These are phyloP conservation scores for Styela plicata DNA, from an alignment of 23 tunicate genomes.

Conservation along the genomic window DNA sequence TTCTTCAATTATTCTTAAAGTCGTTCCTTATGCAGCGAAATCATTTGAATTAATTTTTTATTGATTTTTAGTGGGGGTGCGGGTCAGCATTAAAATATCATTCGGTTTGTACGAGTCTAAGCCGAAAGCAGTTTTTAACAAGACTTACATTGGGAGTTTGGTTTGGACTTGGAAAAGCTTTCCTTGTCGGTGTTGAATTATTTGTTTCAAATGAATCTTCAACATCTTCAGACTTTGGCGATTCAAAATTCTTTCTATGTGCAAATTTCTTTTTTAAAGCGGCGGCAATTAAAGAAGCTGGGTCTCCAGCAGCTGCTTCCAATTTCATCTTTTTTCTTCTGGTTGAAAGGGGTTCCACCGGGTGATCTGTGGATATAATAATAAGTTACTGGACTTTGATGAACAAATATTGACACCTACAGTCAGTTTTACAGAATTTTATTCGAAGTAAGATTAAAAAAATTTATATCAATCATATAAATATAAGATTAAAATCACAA, in stretches of 20 bases:
- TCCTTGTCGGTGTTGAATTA: background rate
- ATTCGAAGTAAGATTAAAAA: too few relatives aligned
- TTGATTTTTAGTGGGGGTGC: too few relatives aligned
- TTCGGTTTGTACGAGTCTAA: background rate
- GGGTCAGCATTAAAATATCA: background rate
- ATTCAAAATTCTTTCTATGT: conserved; percentile 39
- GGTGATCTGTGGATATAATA: too few relatives aligned
- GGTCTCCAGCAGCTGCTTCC: conserved; percentile 48
- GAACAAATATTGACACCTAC: too few relatives aligned
- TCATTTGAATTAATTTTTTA: too few relatives aligned
- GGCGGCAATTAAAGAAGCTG: conserved; percentile 85
- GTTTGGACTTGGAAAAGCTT: conserved; percentile 1
- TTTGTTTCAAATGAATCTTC: conserved; percentile 27
- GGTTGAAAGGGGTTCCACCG: conserved; percentile 70
- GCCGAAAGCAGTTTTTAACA: background rate
- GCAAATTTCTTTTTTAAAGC: conserved; percentile 84
- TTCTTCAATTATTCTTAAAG: too few relatives aligned
- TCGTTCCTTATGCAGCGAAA: too few relatives aligned
- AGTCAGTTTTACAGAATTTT: too few relatives aligned
- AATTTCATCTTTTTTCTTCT: conserved; percentile 38
- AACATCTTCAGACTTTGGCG: conserved; percentile 23
- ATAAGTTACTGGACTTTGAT: too few relatives aligned
- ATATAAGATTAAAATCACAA: too few relatives aligned
- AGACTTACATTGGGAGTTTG: conserved; percentile 14
- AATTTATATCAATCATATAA: too few relatives aligned